Conservation (phyloP, 2,797 vertebrate species). For the Dendrocincla fuliginosa region DNA sequence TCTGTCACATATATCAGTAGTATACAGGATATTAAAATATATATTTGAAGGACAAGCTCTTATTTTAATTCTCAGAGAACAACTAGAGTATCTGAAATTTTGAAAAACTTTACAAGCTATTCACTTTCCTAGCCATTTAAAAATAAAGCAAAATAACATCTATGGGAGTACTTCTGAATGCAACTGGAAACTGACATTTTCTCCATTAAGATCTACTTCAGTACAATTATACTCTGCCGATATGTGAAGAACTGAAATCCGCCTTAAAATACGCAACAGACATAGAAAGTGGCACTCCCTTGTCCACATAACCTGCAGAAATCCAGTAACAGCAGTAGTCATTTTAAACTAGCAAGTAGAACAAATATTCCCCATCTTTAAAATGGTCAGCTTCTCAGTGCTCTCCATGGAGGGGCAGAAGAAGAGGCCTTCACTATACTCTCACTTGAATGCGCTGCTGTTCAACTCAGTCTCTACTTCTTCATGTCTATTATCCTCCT, state of each 20-base stretch:
- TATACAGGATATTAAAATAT: not conserved
- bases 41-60: not conserved
- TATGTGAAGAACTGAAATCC: not conserved
- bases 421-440: not conserved
- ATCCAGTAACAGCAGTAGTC: not conserved
- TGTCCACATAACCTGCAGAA: not conserved
- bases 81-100: not conserved
- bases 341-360: not conserved
- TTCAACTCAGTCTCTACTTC: not conserved
- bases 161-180: not conserved
- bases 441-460: not conserved
- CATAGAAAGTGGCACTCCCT: not conserved
- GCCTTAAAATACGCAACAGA: not conserved
- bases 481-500: not conserved
- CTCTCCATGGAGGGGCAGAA: not conserved
- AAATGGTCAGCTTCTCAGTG: not conserved
- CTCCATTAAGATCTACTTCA: not conserved
- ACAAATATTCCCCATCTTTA: not conserved
- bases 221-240: not conserved
- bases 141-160: not conserved
- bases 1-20: not conserved
- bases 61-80: not conserved
- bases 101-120: not conserved
- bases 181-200: not conserved
- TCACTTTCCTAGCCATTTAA: not conserved